Percentiles rank a stretch among this genome's conserved stretches.
These are phyloP conservation scores for Drosophila greeni DNA, from an alignment of 2,888 invertebrate genomes.

Conservation along the genomic window DNA sequence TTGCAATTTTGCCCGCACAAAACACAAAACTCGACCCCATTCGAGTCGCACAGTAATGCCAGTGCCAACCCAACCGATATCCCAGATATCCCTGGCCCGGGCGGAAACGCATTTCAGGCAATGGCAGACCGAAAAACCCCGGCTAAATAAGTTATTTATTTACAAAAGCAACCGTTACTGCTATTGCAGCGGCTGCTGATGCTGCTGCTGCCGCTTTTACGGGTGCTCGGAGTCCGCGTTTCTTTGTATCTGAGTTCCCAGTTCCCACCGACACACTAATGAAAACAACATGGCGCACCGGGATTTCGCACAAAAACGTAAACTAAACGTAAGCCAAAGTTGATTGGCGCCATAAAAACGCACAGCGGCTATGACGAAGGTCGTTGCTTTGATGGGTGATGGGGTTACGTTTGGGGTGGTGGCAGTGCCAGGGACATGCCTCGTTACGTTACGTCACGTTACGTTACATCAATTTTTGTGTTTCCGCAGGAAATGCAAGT, in stretches of 20 bases:
- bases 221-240: slow-evolving; percentile 11
- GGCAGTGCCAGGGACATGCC: slow-evolving; percentile 51
- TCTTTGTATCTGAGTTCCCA: slow-evolving; percentile 22
- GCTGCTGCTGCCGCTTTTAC: slow-evolving; percentile 29
- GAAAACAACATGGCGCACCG: slow-evolving; percentile 67
- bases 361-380: slow-evolving; percentile 29
- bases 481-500: slow-evolving; percentile 72
- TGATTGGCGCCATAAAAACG: slow-evolving; percentile 66
- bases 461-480: slow-evolving; percentile 73
- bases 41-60: background rate
- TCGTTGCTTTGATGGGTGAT: slow-evolving; percentile 5
- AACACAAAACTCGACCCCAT: slow-evolving; percentile 12
- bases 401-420: background rate
- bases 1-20: slow-evolving; percentile 42
- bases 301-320: slow-evolving; percentile 56
- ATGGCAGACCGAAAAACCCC: slow-evolving; percentile 29
- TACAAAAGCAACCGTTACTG: slow-evolving; percentile 57
- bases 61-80: background rate
- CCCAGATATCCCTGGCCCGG: slow-evolving; percentile 19
- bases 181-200: slow-evolving; percentile 29
- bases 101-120: slow-evolving; percentile 43
- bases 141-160: slow-evolving; percentile 65
- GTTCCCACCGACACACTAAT: slow-evolving; percentile 57
- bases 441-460: slow-evolving; percentile 72
- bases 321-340: slow-evolving; percentile 72